Percentiles rank a stretch among this genome's conserved stretches.
Evolutionary conservation across 2,888 invertebrate species (phyloP).

Genomic region (Hoplodrina ambigua): DNA sequence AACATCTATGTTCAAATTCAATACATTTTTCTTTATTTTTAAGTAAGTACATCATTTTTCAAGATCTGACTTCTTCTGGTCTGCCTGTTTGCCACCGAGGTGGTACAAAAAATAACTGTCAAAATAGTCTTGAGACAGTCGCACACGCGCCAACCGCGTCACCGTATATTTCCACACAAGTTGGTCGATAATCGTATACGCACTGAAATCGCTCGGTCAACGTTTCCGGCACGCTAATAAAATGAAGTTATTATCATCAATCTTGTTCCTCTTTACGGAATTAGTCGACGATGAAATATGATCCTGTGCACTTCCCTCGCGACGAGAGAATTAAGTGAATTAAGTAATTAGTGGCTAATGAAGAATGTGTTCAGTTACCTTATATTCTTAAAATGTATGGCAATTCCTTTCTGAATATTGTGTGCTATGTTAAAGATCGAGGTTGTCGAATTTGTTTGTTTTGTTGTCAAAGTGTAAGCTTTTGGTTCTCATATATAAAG

Average conservation of each 20-base stretch:
- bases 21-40: no score
- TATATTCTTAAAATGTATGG: not conserved
- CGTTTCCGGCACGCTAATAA: conserved; percentile 64
- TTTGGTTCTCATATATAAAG: no score
- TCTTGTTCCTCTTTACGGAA: conserved; percentile 57
- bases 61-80: no score
- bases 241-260: conserved; percentile 66
- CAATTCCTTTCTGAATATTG: not conserved
- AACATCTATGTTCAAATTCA: no score
- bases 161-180: conserved; percentile 41
- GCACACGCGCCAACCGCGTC: not conserved
- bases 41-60: no score
- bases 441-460: no score
- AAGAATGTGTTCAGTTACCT: not conserved
- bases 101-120: no score
- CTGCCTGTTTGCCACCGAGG: no score
- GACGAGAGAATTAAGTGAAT: conserved; percentile 38
- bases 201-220: conserved; percentile 48
- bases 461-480: no score
- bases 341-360: conserved; percentile 22
- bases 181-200: conserved; percentile 41
- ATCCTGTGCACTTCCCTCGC: conserved; percentile 51
- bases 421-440: not conserved
- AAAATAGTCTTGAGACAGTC: no score
- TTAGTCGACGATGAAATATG: conserved; percentile 50